A percentile compares a stretch with the other conserved stretches of the same genome.
phyloP scores from a whole-genome alignment of 2,113 vertebrate genomes.

The Regulus satrapa region DNA sequence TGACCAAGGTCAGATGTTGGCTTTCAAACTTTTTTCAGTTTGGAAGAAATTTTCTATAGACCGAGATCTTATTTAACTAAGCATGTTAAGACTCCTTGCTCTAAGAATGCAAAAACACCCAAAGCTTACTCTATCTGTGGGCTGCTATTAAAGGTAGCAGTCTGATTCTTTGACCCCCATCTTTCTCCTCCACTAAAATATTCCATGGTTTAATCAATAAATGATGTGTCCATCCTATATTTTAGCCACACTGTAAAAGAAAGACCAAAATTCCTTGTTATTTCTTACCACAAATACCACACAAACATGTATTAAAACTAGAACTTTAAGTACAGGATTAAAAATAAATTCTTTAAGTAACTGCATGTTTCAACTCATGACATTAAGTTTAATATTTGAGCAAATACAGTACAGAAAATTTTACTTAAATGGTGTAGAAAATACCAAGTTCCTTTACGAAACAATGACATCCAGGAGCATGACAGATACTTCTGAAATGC shows the following conservation, averaged over 20 bases:
- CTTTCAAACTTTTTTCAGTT: neutral
- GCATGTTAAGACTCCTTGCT: neutral
- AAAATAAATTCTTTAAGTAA: neutral
- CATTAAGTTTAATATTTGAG: neutral
- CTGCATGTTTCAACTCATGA: neutral
- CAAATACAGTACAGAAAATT: neutral
- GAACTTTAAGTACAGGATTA: neutral
- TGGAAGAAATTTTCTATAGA: neutral
- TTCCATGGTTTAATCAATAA: neutral
- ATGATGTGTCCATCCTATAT: neutral
- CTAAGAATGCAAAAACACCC: neutral
- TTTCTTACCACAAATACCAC: neutral
- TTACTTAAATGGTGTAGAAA: neutral
- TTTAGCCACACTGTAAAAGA: neutral
- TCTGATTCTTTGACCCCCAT: neutral
- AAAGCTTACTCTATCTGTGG: neutral
- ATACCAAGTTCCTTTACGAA: constrained; percentile 34
- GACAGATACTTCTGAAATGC: neutral
- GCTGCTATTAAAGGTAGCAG: neutral
- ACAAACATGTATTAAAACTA: neutral
- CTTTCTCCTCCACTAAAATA: neutral
- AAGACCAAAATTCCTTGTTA: neutral
- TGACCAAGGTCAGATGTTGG: neutral
- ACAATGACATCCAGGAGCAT: neutral
- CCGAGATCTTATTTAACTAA: neutral